These are phyloP conservation scores for Mythimna albipuncta DNA, from an alignment of 2,888 invertebrate genomes.

Conservation along the genomic window DNA sequence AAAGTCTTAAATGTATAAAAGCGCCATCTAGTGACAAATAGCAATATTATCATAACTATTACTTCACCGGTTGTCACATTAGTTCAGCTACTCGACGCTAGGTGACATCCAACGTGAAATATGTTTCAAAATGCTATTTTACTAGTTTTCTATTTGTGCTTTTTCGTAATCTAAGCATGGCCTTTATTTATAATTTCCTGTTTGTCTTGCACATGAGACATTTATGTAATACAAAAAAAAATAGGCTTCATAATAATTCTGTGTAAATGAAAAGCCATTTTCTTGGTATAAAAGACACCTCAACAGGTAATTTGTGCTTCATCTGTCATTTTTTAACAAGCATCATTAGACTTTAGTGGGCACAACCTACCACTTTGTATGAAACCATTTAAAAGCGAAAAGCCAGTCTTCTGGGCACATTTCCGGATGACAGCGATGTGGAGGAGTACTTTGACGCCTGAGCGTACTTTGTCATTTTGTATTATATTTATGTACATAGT, in stretches of 20 bases:
- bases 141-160: no score
- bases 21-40: no score
- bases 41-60: no score
- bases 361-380: slow-evolving; percentile 66
- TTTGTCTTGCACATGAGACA: background rate
- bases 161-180: background rate
- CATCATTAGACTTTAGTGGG: slow-evolving; percentile 73
- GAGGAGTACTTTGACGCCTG: no score
- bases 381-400: slow-evolving; percentile 66
- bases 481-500: no score
- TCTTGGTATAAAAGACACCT: slow-evolving; percentile 1
- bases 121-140: background rate
- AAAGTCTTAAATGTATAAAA: background rate
- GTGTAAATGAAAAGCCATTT: background rate
- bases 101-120: no score
- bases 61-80: no score
- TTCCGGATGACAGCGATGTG: no score
- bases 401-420: no score
- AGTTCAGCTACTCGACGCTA: no score
- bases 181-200: background rate
- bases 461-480: no score
- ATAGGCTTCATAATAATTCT: no score
- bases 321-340: slow-evolving; percentile 80
- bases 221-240: background rate
- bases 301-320: slow-evolving; percentile 71